Evolutionary conservation across 1,140 invertebrate genomes (phyloP), one percentile per base, ranked within the genome.

Genomic region (Drosophila persimilis): DNA sequence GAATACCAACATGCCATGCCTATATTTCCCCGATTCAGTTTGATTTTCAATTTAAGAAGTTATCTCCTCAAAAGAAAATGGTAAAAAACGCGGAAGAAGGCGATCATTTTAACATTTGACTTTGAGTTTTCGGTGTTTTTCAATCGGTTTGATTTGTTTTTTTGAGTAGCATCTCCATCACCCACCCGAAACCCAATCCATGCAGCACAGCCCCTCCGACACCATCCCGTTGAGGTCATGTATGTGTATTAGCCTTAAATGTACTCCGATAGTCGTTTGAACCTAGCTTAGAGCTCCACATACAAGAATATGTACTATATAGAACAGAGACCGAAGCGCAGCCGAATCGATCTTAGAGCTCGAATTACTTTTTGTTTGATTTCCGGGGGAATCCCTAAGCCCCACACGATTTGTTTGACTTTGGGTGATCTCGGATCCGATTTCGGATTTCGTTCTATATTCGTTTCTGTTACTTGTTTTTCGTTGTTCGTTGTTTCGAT

Each of bases 101-200:
- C 31, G 31, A 35, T 11, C 31, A 8, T 41, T 54, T 53, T 67
- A 6, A 50, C 20, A 35, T 66, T 56, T 39, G 29, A 58, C n/a
- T 45, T 20, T 26, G 15, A 57, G 39, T 64, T 45, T 63, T 66
- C 22, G n/a, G 22, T 55, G 54, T 54, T 61, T 35, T 50, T 35
- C 39, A 9, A 45, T 45, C n/a, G 41, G 20, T 60, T 31, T 43
- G 26, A 44, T 43, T 61, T 44, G 1, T 47, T 35, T 15, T 2
- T 24, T n/a, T 47, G 31, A 35, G 57, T 60, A 60, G 51, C 7
- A n/a, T 61, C 50, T 46, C 43, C 22, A 45, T 17, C 29, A 35
- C 31, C 31, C 3, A 35, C 9, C 31, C 31, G 3, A 26, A 35
- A 35, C 3, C 8, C 0, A 35, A 11, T 9, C 31, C 31, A 35